Base-by-base conservation (phyloP, 2,797 vertebrate species). In the Lepilemur septentrionalis region DNA sequence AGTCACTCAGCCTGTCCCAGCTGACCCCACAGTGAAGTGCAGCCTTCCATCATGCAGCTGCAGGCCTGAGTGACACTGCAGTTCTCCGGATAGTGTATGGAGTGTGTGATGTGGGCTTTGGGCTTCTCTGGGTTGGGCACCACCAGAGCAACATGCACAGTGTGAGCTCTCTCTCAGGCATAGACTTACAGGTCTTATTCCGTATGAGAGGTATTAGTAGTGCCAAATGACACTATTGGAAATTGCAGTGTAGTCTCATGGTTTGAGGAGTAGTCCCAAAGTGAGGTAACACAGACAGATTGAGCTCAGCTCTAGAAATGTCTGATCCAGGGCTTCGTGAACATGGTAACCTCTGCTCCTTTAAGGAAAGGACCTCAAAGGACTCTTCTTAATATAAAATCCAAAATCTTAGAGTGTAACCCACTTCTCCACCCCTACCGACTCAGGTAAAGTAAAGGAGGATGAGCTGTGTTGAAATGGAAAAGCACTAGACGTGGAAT, bases 291-390 rank as follows among this genome's bases (percentile, higher is more conserved):
- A n/a, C n/a, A 93, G 52, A 35, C 30, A 86, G 22, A 94, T 18
- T 72, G 69, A 95, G 43, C 13, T 89, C 35, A 92, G 20, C 17
- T 48, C 22, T 89, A 63, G 57, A 95, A 90, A 76, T 75, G 59
- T 80, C 38, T 90, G 46, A 23, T 81, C n/a, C 48, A 95, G 30
- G 43, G 17, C 18, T 86, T 87, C 38, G 72, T 95, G 38, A 38
- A 81, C 30, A 50, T 69, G 15, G 7, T 69, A 79, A 67, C n/a
- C 48, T 87, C 63, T 90, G n/a, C 6, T 85, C 28, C 32, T 61
- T 96, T 95, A 92, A 93, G 15, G 9, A 90, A 97, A 69, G 28
- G 43, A 91, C 50, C 13, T 78, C 35, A 91, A 93, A 88, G 50
- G 5, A 83, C 5, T 89, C 50, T 22, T 82, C 6, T 86, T 83